Percentiles rank a stretch among this genome's conserved stretches.
Conservation (phyloP, 1,140 invertebrate species). For the Zaprionus africanus region DNA sequence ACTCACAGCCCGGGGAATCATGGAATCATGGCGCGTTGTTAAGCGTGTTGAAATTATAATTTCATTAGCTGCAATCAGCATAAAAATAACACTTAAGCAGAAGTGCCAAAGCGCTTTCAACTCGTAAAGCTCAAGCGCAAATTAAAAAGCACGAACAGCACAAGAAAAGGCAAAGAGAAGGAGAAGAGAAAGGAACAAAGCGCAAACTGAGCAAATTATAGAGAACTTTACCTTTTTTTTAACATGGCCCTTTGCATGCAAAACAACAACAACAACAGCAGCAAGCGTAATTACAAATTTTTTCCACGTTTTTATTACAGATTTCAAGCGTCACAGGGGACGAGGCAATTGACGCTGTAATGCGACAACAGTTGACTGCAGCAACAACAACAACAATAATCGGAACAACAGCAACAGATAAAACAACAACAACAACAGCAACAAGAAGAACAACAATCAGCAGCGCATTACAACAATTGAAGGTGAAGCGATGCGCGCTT, state of each 20-base stretch:
- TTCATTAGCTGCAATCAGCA: conserved; percentile 82
- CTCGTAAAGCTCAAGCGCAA: conserved; percentile 76
- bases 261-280: conserved; percentile 18
- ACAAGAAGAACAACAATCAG: conserved; percentile 33
- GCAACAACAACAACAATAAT: conserved; percentile 44
- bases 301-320: conserved; percentile 83
- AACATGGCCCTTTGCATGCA: conserved; percentile 61
- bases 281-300: conserved; percentile 81
- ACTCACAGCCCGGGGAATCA: conserved; percentile 19
- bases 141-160: conserved; percentile 59
- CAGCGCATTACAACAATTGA: conserved; percentile 24
- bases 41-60: conserved; percentile 76
- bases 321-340: conserved; percentile 60
- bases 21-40: conserved; percentile 51
- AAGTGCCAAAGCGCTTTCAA: conserved; percentile 71
- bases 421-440: conserved; percentile 46
- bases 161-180: neutral
- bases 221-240: conserved; percentile 68
- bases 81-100: conserved; percentile 80
- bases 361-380: conserved; percentile 73
- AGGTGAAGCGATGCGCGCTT: conserved; percentile 66
- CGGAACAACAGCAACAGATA: conserved; percentile 25
- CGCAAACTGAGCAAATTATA: conserved; percentile 62
- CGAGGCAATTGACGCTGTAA: conserved; percentile 71
- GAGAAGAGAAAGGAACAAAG: conserved; percentile 21